Conservation (phyloP, 2,888 invertebrate genomes). For the Torymus tubicola region DNA sequence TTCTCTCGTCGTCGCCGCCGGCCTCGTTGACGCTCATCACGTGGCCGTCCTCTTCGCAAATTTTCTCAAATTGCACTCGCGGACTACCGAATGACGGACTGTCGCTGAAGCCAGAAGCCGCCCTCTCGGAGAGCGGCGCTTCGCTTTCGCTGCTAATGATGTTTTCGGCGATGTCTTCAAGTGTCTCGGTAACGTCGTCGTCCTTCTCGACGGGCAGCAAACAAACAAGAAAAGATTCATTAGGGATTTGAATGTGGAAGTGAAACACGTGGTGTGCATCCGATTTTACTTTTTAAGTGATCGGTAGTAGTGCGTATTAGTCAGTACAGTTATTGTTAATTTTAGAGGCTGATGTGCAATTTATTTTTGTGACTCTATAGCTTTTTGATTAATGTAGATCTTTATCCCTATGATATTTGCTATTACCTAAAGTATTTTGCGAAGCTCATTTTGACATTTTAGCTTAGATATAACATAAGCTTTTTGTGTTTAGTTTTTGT, state of each 20-base stretch:
- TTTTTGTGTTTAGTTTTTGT: no score
- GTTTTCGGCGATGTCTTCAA: constrained; percentile 61
- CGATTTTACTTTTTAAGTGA: no score
- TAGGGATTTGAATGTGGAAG: no score
- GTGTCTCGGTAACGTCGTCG: constrained; percentile 61
- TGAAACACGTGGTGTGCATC: no score
- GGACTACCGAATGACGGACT: constrained; percentile 69
- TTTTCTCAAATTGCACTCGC: constrained; percentile 72
- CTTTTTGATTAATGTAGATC: neutral
- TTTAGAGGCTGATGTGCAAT: no score
- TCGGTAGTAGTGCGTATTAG: no score
- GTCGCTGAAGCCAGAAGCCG: constrained; percentile 70
- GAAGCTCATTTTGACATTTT: neutral
- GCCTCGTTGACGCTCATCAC: constrained; percentile 58
- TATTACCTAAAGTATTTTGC: neutral
- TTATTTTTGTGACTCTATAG: neutral
- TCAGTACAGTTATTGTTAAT: no score
- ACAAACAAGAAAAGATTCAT: no score
- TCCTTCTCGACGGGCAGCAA: constrained; percentile 41
- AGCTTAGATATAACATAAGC: neutral
- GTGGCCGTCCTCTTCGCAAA: constrained; percentile 69
- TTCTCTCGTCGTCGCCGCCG: constrained; percentile 70
- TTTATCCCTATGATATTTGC: neutral
- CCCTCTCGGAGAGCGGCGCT: constrained; percentile 73
- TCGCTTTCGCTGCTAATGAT: constrained; percentile 68